Percentiles rank a stretch among this genome's conserved stretches.
Conservation (phyloP, 2,797 vertebrate genomes). For the Gymnothorax reevesii region DNA sequence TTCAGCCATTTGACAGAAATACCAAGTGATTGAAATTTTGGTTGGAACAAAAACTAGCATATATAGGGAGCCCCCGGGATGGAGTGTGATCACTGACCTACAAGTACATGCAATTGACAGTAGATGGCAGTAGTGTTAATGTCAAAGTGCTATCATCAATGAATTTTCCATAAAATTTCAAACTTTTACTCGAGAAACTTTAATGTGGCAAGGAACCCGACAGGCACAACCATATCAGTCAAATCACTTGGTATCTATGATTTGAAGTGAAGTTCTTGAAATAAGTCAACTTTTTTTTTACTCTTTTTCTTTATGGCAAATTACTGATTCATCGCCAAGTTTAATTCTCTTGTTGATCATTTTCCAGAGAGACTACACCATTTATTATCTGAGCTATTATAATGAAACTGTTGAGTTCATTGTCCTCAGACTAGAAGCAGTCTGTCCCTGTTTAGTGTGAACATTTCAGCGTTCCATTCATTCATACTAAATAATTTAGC, state of each 20-base stretch:
- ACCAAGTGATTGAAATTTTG: no score
- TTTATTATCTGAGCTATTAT: neutral
- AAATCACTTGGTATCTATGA: neutral
- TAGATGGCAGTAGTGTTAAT: conserved; percentile 5
- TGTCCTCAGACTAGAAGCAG: neutral
- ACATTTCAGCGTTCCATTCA: neutral
- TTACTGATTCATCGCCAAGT: neutral
- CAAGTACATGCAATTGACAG: neutral
- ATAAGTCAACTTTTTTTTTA: neutral
- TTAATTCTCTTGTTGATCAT: neutral
- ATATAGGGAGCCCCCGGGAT: no score
- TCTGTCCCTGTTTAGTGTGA: neutral
- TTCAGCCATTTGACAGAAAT: no score
- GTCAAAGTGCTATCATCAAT: neutral
- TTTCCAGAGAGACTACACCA: neutral
- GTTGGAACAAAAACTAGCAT: no score
- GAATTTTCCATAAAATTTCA: neutral
- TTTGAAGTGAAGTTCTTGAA: neutral
- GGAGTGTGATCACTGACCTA: no score
- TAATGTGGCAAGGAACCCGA: neutral
- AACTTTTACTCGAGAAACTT: neutral
- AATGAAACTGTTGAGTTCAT: neutral
- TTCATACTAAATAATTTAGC: neutral
- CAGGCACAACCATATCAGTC: neutral
- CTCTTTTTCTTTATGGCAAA: neutral